A percentile compares a stretch with the other conserved stretches of the same genome.
These are phyloP conservation scores for Venturia canescens DNA, from an alignment of 1,140 invertebrate genomes.

Conservation along the genomic window DNA sequence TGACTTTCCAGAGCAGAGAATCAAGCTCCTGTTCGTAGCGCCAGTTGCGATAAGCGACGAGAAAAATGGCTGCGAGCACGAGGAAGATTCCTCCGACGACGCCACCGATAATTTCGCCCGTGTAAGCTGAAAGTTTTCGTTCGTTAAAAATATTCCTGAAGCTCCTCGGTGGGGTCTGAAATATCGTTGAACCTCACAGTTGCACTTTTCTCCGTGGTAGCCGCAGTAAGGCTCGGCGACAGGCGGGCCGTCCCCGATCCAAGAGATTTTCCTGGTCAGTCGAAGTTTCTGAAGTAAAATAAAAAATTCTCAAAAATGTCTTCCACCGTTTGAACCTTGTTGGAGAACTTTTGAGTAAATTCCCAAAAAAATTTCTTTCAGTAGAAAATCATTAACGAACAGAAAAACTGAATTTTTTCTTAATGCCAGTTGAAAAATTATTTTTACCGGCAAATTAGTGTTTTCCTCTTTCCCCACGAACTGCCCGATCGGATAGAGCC, in stretches of 20 bases:
- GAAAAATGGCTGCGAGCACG: constrained; percentile 82
- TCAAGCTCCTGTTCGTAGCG: constrained; percentile 96
- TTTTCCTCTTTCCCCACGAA: constrained; percentile 78
- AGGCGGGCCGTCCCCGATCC: constrained; percentile 86
- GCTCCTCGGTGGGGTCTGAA: background rate
- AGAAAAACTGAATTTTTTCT: too few relatives aligned
- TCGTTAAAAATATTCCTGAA: background rate
- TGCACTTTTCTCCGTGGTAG: constrained; percentile 93
- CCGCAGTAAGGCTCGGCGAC: constrained; percentile 96
- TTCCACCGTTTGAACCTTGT: too few relatives aligned
- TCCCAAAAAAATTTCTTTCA: too few relatives aligned
- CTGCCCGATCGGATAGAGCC: constrained; percentile 86
- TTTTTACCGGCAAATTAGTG: constrained; percentile 78
- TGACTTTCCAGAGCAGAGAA: constrained; percentile 96
- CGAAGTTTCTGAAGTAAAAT: constrained; percentile 81
- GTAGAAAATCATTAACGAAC: too few relatives aligned
- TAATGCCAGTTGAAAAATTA: background rate
- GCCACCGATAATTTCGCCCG: constrained; percentile 87
- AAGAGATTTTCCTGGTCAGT: constrained; percentile 84
- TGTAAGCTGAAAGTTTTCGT: constrained; percentile 81
- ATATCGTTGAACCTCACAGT: constrained; percentile 81
- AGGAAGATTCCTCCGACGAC: constrained; percentile 86
- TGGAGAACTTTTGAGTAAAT: too few relatives aligned
- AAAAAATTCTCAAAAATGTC: constrained; percentile 34
- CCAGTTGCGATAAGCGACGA: constrained; percentile 92